These are phyloP conservation scores for Atrichornis clamosus DNA, from an alignment of 2,113 vertebrate species.

Conservation along the genomic window DNA sequence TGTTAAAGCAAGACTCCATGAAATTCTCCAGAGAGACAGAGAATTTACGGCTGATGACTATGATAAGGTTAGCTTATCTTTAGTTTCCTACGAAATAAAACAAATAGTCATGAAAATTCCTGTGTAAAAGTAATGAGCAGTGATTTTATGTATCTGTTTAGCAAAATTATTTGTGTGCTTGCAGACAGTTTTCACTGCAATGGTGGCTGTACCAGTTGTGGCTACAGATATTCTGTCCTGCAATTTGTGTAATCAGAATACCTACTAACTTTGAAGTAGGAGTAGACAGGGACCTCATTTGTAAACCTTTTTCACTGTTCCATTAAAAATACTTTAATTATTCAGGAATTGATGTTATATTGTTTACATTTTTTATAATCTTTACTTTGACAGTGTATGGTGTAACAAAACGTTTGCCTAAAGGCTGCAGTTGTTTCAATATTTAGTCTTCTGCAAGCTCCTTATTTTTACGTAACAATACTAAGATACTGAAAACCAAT, in stretches of 20 bases:
- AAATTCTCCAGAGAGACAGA: slow-evolving; percentile 87
- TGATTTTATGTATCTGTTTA: not conserved
- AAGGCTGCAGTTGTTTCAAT: not conserved
- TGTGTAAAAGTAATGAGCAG: not conserved
- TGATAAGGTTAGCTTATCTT: slow-evolving; percentile 78
- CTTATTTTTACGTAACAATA: not conserved
- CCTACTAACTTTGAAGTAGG: not conserved
- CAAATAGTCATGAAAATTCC: not conserved
- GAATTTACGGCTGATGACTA: slow-evolving; percentile 85
- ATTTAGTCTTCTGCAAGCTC: not conserved
- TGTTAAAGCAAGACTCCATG: slow-evolving; percentile 87
- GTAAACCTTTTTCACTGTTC: not conserved
- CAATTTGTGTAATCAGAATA: not conserved
- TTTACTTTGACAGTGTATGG: not conserved
- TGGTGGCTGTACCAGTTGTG: not conserved
- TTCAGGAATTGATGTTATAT: not conserved
- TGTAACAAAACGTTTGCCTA: not conserved
- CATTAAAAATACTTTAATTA: not conserved
- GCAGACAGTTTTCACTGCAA: not conserved
- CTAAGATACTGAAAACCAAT: not conserved
- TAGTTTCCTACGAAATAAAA: not conserved
- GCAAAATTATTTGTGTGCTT: not conserved
- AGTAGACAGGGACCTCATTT: not conserved
- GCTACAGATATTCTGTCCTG: not conserved
- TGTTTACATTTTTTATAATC: not conserved